Percentiles rank a stretch among this genome's conserved stretches.
Conservation (phyloP, 92 coral and sea anemone species). For the Hydrozoanthus gracilis region DNA sequence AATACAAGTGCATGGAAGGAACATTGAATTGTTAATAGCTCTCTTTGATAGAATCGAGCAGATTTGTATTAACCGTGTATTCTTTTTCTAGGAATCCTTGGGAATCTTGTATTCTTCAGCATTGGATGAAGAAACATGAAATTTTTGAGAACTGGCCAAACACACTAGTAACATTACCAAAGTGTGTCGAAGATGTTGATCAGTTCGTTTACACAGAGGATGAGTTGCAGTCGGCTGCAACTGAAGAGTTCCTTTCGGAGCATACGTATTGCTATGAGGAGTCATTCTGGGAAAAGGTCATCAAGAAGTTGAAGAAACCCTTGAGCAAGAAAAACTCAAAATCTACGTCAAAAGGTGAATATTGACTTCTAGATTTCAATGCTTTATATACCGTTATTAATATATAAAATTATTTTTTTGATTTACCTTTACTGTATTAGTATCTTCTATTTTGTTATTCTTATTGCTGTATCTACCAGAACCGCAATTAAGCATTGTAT, state of each 20-base stretch:
- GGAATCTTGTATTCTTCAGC: neutral
- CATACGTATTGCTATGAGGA: constrained; percentile 3
- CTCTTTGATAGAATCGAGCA: too few relatives aligned
- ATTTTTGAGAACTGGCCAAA: constrained; percentile 36
- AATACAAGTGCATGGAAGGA: too few relatives aligned
- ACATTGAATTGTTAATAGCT: too few relatives aligned
- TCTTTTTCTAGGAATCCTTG: constrained; percentile 5
- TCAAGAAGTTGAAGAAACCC: constrained; percentile 7
- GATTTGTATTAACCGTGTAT: too few relatives aligned
- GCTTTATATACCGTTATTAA: neutral
- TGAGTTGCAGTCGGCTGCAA: neutral
- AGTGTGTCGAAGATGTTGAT: neutral
- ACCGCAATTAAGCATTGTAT: too few relatives aligned
- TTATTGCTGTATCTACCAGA: too few relatives aligned
- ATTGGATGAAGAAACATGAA: constrained; percentile 17
- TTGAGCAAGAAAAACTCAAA: neutral
- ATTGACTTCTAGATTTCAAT: neutral
- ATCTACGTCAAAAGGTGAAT: neutral
- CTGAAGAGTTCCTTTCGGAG: constrained; percentile 7
- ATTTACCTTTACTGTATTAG: too few relatives aligned
- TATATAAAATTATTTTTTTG: too few relatives aligned
- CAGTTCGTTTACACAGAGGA: neutral
- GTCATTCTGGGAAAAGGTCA: neutral
- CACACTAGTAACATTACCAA: neutral
- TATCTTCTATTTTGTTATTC: too few relatives aligned